phyloP scores from a whole-genome alignment of 92 coral and sea anemone species.

The Hydrozoanthus gracilis region DNA sequence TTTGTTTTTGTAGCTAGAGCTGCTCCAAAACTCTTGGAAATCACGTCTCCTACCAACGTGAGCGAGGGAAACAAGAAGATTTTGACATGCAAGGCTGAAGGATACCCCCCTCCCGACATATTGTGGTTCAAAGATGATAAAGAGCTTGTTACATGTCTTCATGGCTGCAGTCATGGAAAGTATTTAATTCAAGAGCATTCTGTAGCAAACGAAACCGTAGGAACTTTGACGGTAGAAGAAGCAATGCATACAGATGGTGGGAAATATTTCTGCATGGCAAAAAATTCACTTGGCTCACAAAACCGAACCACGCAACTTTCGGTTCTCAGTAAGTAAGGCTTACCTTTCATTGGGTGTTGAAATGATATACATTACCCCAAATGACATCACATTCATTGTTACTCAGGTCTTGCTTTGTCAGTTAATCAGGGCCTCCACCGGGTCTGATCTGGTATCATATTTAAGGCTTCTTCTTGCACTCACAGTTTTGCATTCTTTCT shows the following conservation, averaged over 20 bases:
- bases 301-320: conserved; percentile 11
- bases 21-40: not conserved
- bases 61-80: not conserved
- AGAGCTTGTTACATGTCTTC: conserved; percentile 14
- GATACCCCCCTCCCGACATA: conserved; percentile 45
- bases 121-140: conserved; percentile 52
- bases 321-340: conserved; percentile 46
- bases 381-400: not conserved
- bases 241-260: conserved; percentile 48
- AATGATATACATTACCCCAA: not conserved
- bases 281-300: conserved; percentile 43
- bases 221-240: not conserved
- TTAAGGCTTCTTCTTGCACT: too few species aligned
- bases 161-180: not conserved
- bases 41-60: not conserved
- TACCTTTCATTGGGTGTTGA: not conserved
- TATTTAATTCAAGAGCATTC: not conserved
- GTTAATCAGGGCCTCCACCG: too few species aligned
- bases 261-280: conserved; percentile 47
- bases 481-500: not conserved
- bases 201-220: not conserved
- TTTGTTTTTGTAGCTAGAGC: conserved; percentile 3
- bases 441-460: not conserved
- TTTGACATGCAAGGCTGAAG: conserved; percentile 30
- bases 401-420: too few species aligned